A percentile compares a stretch with the other conserved stretches of the same genome.
Conservation (phyloP, 2,888 invertebrate species). For the Epiperipatus broadwayi region DNA sequence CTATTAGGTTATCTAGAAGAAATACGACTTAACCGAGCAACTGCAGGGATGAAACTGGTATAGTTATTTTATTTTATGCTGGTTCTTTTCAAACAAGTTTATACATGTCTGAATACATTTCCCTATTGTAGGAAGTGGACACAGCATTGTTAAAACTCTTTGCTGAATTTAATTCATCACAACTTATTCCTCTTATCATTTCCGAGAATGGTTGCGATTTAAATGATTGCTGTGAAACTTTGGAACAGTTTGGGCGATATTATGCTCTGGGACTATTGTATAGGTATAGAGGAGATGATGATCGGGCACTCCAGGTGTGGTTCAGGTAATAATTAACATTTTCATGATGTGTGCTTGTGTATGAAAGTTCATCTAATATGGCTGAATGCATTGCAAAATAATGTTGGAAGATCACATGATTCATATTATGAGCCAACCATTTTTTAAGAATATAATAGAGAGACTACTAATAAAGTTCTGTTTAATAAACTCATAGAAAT, state of each 20-base stretch:
- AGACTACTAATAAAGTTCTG: too few relatives aligned
- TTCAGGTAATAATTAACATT: conserved; percentile 22
- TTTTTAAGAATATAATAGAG: too few relatives aligned
- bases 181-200: conserved; percentile 23
- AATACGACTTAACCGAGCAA: conserved; percentile 22
- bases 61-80: conserved; percentile 4
- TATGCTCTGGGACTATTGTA: conserved; percentile 30
- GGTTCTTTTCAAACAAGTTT: conserved; percentile 10
- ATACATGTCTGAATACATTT: too few relatives aligned
- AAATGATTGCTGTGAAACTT: conserved; percentile 29
- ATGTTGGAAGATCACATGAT: too few relatives aligned
- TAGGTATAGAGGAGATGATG: conserved; percentile 26
- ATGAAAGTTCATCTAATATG: too few relatives aligned
- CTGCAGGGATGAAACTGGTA: conserved; percentile 24
- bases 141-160: conserved; percentile 31
- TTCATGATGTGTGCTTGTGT: too few relatives aligned
- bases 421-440: too few relatives aligned
- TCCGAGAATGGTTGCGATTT: conserved; percentile 24
- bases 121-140: conserved; percentile 31
- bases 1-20: conserved; percentile 27
- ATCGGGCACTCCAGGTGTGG: conserved; percentile 31
- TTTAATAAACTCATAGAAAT: too few relatives aligned
- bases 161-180: conserved; percentile 26
- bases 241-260: conserved; percentile 26
- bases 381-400: too few relatives aligned